phyloP scores from a whole-genome alignment of 2,888 invertebrate genomes.

The Brachyopa scutellaris region DNA sequence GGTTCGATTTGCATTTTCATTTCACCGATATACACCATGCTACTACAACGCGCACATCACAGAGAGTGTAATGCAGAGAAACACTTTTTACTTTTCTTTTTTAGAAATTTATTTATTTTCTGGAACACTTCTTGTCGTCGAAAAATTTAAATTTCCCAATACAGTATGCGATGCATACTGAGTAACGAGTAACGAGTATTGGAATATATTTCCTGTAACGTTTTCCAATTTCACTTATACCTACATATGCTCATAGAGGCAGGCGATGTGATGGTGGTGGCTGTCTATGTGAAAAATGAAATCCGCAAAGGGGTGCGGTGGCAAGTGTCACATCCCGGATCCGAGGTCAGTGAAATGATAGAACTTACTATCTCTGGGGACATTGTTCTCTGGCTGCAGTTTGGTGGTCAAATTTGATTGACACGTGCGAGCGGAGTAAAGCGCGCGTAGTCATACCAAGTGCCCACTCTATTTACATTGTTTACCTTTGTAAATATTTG shows the following conservation, averaged over 20 bases:
- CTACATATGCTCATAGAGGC: too few species aligned
- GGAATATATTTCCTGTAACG: slow-evolving; percentile 67
- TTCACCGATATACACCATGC: slow-evolving; percentile 46
- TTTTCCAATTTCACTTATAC: slow-evolving; percentile 69
- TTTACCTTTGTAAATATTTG: neutral
- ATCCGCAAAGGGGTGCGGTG: slow-evolving; percentile 33
- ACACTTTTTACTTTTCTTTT: slow-evolving; percentile 36
- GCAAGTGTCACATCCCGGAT: slow-evolving; percentile 4
- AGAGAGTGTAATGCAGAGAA: slow-evolving; percentile 36
- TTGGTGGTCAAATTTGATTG: slow-evolving; percentile 14
- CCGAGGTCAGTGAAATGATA: slow-evolving; percentile 58
- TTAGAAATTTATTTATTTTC: slow-evolving; percentile 57
- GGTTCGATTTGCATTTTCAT: slow-evolving; percentile 70
- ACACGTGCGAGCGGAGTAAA: neutral
- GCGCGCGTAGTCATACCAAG: neutral
- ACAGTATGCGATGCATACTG: slow-evolving; percentile 68
- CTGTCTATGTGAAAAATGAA: slow-evolving; percentile 34
- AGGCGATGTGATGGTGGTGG: neutral
- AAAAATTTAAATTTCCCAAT: slow-evolving; percentile 72
- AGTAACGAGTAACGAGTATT: slow-evolving; percentile 53
- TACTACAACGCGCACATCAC: neutral
- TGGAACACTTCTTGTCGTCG: slow-evolving; percentile 70
- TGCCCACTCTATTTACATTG: neutral
- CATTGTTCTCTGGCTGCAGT: too few species aligned
- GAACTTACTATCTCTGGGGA: neutral